Evolutionary conservation across 2,888 invertebrate genomes (phyloP).

Genomic region (Gnatocerus cornutus): DNA sequence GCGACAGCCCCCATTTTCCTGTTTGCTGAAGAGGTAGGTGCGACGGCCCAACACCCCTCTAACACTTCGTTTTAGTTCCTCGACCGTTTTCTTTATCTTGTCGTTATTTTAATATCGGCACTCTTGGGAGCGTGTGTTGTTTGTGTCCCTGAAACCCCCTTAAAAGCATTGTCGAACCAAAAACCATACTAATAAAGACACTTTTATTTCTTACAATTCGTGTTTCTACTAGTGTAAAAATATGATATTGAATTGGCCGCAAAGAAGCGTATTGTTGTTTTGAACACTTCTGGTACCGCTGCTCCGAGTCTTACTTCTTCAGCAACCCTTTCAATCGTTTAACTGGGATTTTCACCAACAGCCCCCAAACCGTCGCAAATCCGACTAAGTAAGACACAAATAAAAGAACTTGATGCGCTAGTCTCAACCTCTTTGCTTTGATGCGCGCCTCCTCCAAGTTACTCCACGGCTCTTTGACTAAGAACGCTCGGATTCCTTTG

Average conservation of each 20-base stretch:
- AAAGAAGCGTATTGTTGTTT: too few relatives aligned
- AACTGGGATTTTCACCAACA: not conserved
- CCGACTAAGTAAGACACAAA: not conserved
- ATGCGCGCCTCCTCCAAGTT: constrained; percentile 70
- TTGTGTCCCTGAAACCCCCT: not conserved
- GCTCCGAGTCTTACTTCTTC: not conserved
- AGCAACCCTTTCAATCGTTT: not conserved
- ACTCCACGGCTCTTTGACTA: constrained; percentile 84
- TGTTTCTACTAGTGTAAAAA: too few relatives aligned
- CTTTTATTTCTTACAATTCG: too few relatives aligned
- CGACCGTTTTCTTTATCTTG: not conserved
- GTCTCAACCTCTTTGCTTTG: constrained; percentile 11
- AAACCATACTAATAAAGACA: not conserved
- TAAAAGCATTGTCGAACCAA: not conserved
- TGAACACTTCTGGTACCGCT: not conserved
- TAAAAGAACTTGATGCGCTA: not conserved
- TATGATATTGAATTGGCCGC: too few relatives aligned
- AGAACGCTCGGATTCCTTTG: constrained; percentile 81
- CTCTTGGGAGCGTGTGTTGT: not conserved
- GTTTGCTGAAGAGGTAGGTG: not conserved
- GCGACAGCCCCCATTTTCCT: not conserved
- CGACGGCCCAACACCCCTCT: not conserved
- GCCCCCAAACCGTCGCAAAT: not conserved
- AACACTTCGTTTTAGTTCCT: not conserved
- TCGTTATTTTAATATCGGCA: not conserved